Conservation (phyloP, 2,888 invertebrate genomes). For the Bellardia bayeri region DNA sequence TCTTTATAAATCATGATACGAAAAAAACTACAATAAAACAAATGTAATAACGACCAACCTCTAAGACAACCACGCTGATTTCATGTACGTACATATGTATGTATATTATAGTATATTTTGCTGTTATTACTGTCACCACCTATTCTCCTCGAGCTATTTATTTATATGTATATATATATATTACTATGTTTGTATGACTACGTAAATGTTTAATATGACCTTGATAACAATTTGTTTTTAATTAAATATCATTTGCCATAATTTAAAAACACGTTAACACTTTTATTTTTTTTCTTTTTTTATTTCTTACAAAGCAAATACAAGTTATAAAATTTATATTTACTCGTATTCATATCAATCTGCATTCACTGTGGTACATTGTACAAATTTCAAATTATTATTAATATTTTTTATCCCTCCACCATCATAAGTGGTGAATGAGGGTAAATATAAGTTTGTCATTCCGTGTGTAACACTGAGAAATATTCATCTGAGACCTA, state of each 20-base stretch:
- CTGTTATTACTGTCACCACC: constrained; percentile 49
- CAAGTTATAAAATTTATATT: constrained; percentile 30
- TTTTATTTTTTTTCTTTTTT: constrained; percentile 30
- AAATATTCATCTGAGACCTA: too few relatives aligned
- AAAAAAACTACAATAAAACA: not conserved
- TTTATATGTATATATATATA: not conserved
- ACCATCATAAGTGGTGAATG: too few relatives aligned
- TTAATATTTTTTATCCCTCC: not conserved
- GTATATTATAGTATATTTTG: not conserved
- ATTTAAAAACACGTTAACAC: constrained; percentile 60
- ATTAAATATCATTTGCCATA: constrained; percentile 66
- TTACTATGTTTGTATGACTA: not conserved
- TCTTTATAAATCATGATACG: not conserved
- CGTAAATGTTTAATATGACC: constrained; percentile 48
- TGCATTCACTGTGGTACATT: not conserved
- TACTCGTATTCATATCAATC: constrained; percentile 7
- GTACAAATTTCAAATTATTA: constrained; percentile 13
- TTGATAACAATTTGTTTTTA: constrained; percentile 68
- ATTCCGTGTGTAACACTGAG: too few relatives aligned
- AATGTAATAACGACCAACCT: constrained; percentile 55
- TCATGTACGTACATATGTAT: constrained; percentile 10
- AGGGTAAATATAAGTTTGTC: too few relatives aligned
- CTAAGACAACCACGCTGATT: constrained; percentile 61
- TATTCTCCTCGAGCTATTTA: constrained; percentile 15
- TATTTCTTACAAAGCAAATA: constrained; percentile 20